Conservation (phyloP, 2,888 invertebrate genomes). For the Trilocha varians region DNA sequence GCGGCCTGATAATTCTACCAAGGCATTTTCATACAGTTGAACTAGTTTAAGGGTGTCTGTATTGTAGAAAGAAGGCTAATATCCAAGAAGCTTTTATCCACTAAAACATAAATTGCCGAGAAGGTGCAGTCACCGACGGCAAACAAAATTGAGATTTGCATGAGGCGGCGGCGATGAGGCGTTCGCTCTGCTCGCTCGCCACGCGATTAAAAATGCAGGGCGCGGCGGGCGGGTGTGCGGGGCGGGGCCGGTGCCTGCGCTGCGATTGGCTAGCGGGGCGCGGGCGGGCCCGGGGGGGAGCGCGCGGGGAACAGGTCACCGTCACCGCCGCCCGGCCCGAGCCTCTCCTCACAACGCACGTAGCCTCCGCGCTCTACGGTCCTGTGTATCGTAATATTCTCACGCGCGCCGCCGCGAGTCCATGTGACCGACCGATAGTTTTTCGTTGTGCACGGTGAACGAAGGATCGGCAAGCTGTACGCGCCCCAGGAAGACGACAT, state of each 20-base stretch:
- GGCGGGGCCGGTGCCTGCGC: constrained; percentile 35
- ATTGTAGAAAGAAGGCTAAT: background rate
- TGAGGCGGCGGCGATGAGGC: constrained; percentile 49
- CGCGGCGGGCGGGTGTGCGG: constrained; percentile 57
- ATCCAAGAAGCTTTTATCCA: constrained; percentile 24
- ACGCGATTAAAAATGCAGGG: constrained; percentile 70
- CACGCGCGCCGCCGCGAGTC: constrained; percentile 63
- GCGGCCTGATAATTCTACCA: background rate
- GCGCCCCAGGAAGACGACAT: constrained; percentile 87
- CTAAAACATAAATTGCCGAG: constrained; percentile 50
- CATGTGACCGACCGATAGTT: constrained; percentile 68
- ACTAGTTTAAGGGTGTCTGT: too few relatives aligned
- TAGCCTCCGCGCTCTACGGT: constrained; percentile 66
- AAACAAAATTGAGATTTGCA: constrained; percentile 69
- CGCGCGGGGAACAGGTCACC: constrained; percentile 33
- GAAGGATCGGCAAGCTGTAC: constrained; percentile 83
- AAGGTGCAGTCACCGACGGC: constrained; percentile 60
- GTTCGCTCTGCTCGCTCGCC: constrained; percentile 58
- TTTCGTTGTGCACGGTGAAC: constrained; percentile 66
- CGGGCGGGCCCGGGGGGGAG: constrained; percentile 36
- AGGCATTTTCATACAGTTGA: too few relatives aligned
- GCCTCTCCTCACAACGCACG: constrained; percentile 64
- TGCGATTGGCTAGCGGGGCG: constrained; percentile 30
- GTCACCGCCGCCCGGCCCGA: constrained; percentile 49
- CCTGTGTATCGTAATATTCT: constrained; percentile 42